These are phyloP conservation scores for Nesidiocoris tenuis DNA, from an alignment of 2,888 invertebrate genomes.

Conservation along the genomic window DNA sequence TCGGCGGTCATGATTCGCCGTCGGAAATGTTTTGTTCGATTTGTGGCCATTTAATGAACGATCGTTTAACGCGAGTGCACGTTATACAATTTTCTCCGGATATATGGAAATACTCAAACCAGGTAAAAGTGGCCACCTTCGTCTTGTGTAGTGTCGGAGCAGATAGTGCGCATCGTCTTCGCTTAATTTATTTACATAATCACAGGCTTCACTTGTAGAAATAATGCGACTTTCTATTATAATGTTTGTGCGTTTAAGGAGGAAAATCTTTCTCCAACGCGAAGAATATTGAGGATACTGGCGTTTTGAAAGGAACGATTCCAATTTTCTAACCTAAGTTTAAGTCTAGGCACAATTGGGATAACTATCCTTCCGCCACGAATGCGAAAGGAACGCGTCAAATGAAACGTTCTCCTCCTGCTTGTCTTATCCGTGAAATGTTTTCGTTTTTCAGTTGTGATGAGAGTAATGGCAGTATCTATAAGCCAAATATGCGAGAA, in stretches of 20 bases:
- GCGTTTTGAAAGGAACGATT: too few species aligned
- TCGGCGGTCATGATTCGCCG: background rate
- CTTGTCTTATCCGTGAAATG: too few species aligned
- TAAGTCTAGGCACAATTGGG: too few species aligned
- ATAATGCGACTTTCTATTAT: background rate
- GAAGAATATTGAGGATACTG: too few species aligned
- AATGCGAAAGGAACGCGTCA: too few species aligned
- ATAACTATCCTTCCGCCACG: too few species aligned
- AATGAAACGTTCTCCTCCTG: too few species aligned
- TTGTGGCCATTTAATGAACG: background rate
- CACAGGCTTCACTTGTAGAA: background rate
- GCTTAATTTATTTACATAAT: background rate
- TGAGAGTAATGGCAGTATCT: slow-evolving; percentile 75
- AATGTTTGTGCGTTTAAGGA: too few species aligned
- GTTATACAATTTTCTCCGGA: slow-evolving; percentile 10
- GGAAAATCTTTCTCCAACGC: too few species aligned
- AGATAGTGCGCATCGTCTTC: slow-evolving; percentile 3
- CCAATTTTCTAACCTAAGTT: too few species aligned
- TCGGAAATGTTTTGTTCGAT: background rate
- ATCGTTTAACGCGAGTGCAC: background rate
- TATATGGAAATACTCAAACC: slow-evolving; percentile 43
- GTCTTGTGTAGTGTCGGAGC: background rate
- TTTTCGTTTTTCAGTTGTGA: slow-evolving; percentile 51
- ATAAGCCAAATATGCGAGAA: slow-evolving; percentile 92
- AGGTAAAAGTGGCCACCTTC: slow-evolving; percentile 16